Base-by-base conservation (phyloP, 2,797 vertebrate species). In the Orestias chungarensis region DNA sequence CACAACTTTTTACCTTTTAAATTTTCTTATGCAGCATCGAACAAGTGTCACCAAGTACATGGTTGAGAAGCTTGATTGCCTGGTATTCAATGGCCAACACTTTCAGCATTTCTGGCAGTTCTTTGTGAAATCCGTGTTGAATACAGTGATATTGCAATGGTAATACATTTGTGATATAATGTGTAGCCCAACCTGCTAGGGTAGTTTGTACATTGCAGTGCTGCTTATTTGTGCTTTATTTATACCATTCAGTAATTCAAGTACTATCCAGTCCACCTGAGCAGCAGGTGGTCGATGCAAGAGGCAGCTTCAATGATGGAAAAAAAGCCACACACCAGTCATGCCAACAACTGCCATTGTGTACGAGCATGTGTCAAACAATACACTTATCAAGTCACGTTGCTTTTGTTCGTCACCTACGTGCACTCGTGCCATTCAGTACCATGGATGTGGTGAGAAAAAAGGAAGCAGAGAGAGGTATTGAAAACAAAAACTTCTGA, bases 401-500 rank as follows among this genome's bases (percentile, higher is more conserved):
- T 25, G 44, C 7, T 46, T 27, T 50, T n/a, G n/a, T 72, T 38
- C 57, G 0, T 49, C 23, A 38, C 17, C 31, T 50, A 20, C 23
- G 18, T 64, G 44, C 6, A 71, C 27, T 8, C 73, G 68, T 40
- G 11, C 35, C 14, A 42, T 46, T 3, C 5, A 46, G 33, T 4
- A 49, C 25, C 31, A n/a, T n/a, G 40, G 42, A 52, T 67, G 47
- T 68, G 47, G 73, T 46, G 43, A 64, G 27, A 61, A 76, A 85
- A 81, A 72, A 47, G 66, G 68, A 83, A 81, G 65, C 44, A 66
- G 57, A 64, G 25, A 66, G 9, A 4, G 33, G 59, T 46, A 57
- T 31, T 57, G 64, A 76, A 78, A 81, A 70, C 3, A 75, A 71
- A 71, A 54, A 73, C 70, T 64, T 85, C 59, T 80, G 71, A 76